Evolutionary conservation across 2,888 invertebrate genomes (phyloP), one percentile per base, ranked within the genome.

Genomic region (Bombyx huttoni): DNA sequence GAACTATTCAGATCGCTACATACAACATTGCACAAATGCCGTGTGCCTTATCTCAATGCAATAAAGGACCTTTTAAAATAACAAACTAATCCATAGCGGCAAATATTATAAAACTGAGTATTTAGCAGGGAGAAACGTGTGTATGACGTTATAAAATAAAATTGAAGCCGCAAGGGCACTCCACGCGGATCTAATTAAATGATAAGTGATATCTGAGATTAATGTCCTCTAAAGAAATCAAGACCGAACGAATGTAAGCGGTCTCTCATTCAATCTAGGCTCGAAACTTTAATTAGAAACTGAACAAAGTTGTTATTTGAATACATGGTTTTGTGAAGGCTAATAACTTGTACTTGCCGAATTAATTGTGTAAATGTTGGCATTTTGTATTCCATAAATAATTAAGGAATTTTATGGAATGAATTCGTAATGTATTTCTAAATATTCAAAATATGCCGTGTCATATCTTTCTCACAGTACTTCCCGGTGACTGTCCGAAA

Each of bases 141-240:
- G 82, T 86, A 87, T 87, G 88, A 87, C 88, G 78, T 85, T 85
- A 73, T 86, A 86, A 87, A 86, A 85, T 86, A 84, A 86, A 87
- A 87, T 85, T 85, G 84, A 84, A 85, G 78, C 81, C 75, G 63
- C 81, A 78, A 82, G 81, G 79, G 78, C 78, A 78, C 77, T 70
- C 79, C 65, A 75, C 75, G 71, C 75, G 77, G 87, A 88, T 88
- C 84, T 87, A 87, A 88, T 88, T 88, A 88, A 87, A 87, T 85
- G 87, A 88, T 88, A 87, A 86, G 77, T 78, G 59, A 63, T 75
- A 85, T 87, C 78, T 83, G 71, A 86, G 85, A 88, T 86, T 80
- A 86, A 85, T 85, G 80, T 76, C 63, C 76, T 76, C 64, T 56
- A 69, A 70, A 72, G 73, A 78, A 73, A 79, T 78, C 75, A 71